These are phyloP conservation scores for Climacteris rufus DNA, from an alignment of 2,113 vertebrate species.

Conservation along the genomic window DNA sequence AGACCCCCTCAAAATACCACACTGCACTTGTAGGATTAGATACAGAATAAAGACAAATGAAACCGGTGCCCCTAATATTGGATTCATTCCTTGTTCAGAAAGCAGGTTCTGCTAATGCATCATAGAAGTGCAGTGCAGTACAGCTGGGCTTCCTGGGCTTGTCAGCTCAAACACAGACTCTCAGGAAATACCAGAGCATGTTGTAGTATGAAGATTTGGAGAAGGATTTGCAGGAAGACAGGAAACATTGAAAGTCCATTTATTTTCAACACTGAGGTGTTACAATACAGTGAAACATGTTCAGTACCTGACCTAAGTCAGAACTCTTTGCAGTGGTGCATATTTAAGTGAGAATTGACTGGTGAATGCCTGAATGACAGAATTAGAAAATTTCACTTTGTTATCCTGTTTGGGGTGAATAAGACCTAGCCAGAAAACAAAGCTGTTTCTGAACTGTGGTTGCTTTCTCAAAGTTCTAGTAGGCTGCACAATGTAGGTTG, in stretches of 20 bases:
- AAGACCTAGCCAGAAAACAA: neutral
- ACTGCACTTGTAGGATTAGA: neutral
- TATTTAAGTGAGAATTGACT: neutral
- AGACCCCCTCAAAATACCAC: no score
- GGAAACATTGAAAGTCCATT: neutral
- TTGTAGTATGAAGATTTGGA: neutral
- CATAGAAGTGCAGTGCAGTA: neutral
- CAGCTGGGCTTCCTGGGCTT: neutral
- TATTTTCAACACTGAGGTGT: neutral
- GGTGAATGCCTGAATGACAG: neutral
- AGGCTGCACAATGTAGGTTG: neutral
- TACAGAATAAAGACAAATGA: neutral
- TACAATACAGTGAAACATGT: neutral
- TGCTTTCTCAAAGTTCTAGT: neutral
- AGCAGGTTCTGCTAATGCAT: neutral
- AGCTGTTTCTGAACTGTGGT: neutral
- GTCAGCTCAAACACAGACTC: neutral
- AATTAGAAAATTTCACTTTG: neutral
- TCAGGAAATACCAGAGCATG: neutral
- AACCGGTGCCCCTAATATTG: neutral
- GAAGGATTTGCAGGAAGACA: neutral
- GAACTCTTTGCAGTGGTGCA: neutral
- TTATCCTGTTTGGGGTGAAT: neutral
- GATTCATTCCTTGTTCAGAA: neutral
- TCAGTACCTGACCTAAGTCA: neutral